Evolutionary conservation across 2,113 vertebrate species (phyloP), one percentile per base, ranked within the genome.

Genomic region (Octodon degus): DNA sequence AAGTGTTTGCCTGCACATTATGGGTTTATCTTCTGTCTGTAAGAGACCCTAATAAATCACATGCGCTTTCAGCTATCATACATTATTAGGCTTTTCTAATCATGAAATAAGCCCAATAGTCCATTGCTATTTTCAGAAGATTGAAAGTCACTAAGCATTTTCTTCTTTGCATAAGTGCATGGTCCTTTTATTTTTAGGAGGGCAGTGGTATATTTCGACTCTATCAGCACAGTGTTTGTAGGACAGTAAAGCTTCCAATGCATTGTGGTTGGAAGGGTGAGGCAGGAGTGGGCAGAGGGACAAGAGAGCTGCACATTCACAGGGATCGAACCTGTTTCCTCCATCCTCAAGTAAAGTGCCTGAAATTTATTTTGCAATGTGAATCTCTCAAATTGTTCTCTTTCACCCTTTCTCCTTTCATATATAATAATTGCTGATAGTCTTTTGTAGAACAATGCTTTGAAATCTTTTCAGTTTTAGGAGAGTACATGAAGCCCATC

Each of bases 21-120:
- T 87, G 96, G 97, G 96, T 98, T 98, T 98, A 98, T 98, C 97
- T 98, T 97, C 94, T 94, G 96, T 97, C 94, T 97, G 74, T 92
- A 90, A 98, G 89, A 98, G 94, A 93, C 93, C 94, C 95, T 98
- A 98, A 98, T 98, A 99, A 98, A 98, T 98, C 98, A 98, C 63
- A 94, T 97, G 98, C 97, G 83, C 96, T 98, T 97, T 91, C 93
- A 98, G 97, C 96, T 97, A 90, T 98, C 98, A 98, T 97, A 97
- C 97, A 98, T 98, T 98, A 98, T 98, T 98, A 97, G 96, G 95
- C 94, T 98, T 98, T 98, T 97, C 98, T 98, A 98, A 98, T 98
- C 97, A 98, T 98, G 97, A 98, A 98, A 98, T 98, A 98, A 98
- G 97, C 93, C 97, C 68, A 96, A 95, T 98, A 98, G 98, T 97